A percentile compares a stretch with the other conserved stretches of the same genome.
Evolutionary conservation across 1,140 invertebrate genomes (phyloP).

Genomic region (Drosophila murphyi): DNA sequence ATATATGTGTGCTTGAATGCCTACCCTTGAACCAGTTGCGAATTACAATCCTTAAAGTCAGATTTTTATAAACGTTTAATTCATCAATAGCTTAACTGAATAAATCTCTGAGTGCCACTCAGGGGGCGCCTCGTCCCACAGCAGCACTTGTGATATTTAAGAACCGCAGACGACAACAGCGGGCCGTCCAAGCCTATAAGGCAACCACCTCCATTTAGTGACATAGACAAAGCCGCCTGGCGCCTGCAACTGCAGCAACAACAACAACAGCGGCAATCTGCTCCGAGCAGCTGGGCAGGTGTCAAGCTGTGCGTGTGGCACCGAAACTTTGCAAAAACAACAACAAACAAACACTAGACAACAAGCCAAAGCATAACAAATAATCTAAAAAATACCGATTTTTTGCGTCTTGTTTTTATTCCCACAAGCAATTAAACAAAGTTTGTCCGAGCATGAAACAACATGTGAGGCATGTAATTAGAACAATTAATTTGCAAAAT

Average conservation of each 20-base stretch:
- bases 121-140: constrained; percentile 5
- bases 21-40: constrained; percentile 1
- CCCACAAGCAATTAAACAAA: constrained; percentile 66
- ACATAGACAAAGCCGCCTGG: constrained; percentile 44
- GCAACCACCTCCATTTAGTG: constrained; percentile 9
- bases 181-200: constrained; percentile 51
- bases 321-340: constrained; percentile 40
- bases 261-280: constrained; percentile 14
- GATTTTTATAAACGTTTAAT: not conserved
- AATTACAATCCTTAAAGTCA: not conserved
- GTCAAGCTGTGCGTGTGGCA: constrained; percentile 78
- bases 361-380: constrained; percentile 2
- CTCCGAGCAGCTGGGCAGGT: constrained; percentile 52
- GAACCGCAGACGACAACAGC: constrained; percentile 54
- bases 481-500: constrained; percentile 75
- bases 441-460: constrained; percentile 12
- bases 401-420: constrained; percentile 52
- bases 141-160: constrained; percentile 59
- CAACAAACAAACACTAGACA: constrained; percentile 3
- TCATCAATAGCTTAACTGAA: constrained; percentile 13
- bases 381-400: too few relatives aligned
- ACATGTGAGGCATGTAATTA: constrained; percentile 64
- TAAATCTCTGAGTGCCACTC: constrained; percentile 18
- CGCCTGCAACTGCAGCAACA: constrained; percentile 45
- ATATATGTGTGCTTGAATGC: not conserved